Base-by-base conservation (phyloP, 2,888 invertebrate species). In the Zele albiditarsus region DNA sequence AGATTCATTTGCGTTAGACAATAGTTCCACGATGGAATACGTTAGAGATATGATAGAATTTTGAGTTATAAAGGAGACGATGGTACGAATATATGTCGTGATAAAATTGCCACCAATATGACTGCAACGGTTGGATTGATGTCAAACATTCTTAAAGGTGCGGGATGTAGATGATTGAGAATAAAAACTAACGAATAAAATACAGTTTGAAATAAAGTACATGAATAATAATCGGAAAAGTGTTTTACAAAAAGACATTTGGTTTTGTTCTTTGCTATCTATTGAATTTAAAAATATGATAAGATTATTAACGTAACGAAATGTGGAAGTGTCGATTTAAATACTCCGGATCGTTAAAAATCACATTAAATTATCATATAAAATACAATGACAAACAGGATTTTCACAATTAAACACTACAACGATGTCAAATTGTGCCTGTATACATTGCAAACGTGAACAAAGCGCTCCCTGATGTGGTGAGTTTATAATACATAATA, bases 311-410 rank as follows among this genome's bases (percentile, higher is more conserved):
- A 62, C 20, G 79, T 78, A 42, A 76, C 77, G 77, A 78, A 71
- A 77, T 82, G 81, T 73, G n/a, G 66, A 38, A 86, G 87, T 3
- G 77, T 84, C 79, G 92, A 92, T 85, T 84, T 90, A 81, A 90
- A 92, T 75, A 90, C 90, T 20, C 84, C 90, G 12, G 85, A 88
- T 27, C 89, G 89, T 53, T 92, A 92, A 80, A 87, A 85, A n/a
- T 91, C 91, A 46, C 38, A 0, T 89, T 91, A 0, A 90, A 91
- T 80, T 92, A 92, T 79, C 90, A 91, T 74, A 89, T 91, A 78
- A 92, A 92, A 77, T 92, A 92, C 83, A 90, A 91, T 68, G 92
- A 92, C 0, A 85, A 85, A 69, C 88, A 90, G 49, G 91, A 89
- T 82, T 92, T 87, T 80, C 92, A 90, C 81, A 91, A 91, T 71